phyloP scores from a whole-genome alignment of 2,113 vertebrate genomes.

The Orthonyx spaldingii region DNA sequence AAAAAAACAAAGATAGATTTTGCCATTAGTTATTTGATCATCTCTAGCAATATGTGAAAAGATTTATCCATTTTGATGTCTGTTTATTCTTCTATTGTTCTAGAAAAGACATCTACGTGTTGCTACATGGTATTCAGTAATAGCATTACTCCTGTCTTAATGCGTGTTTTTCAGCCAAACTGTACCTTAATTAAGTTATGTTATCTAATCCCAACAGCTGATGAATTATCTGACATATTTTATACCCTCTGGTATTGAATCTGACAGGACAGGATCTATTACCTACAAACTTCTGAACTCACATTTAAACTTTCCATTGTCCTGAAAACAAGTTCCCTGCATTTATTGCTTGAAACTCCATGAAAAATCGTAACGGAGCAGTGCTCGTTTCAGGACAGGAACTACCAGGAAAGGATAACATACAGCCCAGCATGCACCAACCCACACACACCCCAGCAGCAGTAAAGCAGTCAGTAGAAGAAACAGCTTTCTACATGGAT shows the following conservation, averaged over 20 bases:
- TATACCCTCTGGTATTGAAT: constrained; percentile 26
- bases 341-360: background rate
- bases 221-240: constrained; percentile 18
- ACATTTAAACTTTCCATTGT: background rate
- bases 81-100: constrained; percentile 29
- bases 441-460: background rate
- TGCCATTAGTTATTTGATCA: constrained; percentile 9
- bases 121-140: background rate
- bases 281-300: background rate
- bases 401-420: background rate
- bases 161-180: background rate
- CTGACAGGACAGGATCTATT: constrained; percentile 27
- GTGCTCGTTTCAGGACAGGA: background rate
- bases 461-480: background rate
- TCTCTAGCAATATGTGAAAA: background rate
- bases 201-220: constrained; percentile 37
- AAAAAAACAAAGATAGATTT: background rate
- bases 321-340: background rate
- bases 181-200: constrained; percentile 10
- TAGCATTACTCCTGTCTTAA: background rate
- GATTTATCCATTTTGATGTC: background rate
- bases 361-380: background rate
- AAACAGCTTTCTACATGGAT: background rate
- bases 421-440: background rate
- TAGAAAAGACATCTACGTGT: background rate